Evolutionary conservation across 2,113 vertebrate species (phyloP).

Genomic region (Carassius auratus): DNA sequence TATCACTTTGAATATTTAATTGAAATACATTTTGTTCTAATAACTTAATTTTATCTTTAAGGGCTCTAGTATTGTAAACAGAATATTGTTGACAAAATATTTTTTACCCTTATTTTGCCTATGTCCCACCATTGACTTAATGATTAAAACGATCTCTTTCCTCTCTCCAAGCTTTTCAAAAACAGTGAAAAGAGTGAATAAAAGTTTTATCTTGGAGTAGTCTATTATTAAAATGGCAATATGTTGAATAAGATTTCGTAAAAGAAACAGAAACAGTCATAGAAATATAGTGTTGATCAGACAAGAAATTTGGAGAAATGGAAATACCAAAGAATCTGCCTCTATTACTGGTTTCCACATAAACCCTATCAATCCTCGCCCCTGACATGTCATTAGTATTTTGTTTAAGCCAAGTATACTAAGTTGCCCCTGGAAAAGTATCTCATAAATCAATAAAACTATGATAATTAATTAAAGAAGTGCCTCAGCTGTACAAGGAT

Average conservation of each 20-base stretch:
- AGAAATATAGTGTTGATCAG: background rate
- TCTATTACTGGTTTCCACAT: background rate
- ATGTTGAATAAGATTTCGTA: background rate
- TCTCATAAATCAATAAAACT: background rate
- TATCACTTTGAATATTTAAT: background rate
- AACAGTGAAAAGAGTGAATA: background rate
- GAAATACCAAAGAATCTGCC: background rate
- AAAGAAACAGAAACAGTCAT: background rate
- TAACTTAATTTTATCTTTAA: background rate
- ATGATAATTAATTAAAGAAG: background rate
- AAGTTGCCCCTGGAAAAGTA: background rate
- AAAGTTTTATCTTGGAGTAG: background rate
- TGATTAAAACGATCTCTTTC: background rate
- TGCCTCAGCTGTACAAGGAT: background rate
- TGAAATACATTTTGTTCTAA: background rate
- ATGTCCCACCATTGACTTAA: background rate
- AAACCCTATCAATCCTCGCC: background rate
- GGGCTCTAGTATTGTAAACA: background rate
- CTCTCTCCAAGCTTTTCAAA: background rate
- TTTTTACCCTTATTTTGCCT: background rate
- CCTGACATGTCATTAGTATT: background rate
- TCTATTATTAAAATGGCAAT: background rate
- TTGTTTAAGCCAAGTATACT: background rate
- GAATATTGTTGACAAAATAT: background rate
- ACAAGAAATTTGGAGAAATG: background rate